phyloP scores from a whole-genome alignment of 2,888 invertebrate species.

The Petrolisthes cinctipes region DNA sequence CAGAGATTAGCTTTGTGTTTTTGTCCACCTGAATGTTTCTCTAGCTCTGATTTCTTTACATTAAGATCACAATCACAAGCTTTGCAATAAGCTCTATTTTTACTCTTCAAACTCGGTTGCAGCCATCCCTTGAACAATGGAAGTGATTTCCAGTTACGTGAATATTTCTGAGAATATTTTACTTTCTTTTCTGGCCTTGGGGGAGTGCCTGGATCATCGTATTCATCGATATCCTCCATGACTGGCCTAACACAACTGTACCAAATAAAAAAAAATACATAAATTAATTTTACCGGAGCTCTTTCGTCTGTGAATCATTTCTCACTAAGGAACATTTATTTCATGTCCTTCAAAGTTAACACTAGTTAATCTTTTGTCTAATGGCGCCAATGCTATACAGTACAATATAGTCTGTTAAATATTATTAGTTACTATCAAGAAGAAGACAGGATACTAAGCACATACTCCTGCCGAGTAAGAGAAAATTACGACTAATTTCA shows the following conservation, averaged over 20 bases:
- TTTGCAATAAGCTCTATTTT: slow-evolving; percentile 40
- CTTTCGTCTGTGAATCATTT: too few species aligned
- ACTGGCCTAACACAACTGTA: slow-evolving; percentile 15
- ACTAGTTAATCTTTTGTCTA: too few species aligned
- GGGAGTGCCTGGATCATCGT: slow-evolving; percentile 20
- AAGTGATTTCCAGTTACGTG: slow-evolving; percentile 31
- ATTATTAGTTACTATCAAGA: too few species aligned
- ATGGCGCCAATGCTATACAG: too few species aligned
- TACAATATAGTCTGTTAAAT: too few species aligned
- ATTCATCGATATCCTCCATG: slow-evolving; percentile 21
- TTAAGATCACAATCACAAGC: slow-evolving; percentile 39
- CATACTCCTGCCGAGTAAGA: too few species aligned
- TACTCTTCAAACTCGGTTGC: slow-evolving; percentile 32
- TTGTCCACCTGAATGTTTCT: slow-evolving; percentile 22
- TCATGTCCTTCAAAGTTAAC: too few species aligned
- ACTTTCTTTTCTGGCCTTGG: slow-evolving; percentile 15
- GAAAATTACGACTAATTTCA: too few species aligned
- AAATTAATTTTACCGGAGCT: too few species aligned
- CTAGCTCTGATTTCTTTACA: slow-evolving; percentile 43
- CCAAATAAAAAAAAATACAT: too few species aligned
- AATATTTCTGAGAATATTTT: slow-evolving; percentile 29
- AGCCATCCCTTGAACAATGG: slow-evolving; percentile 38
- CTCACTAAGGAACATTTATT: too few species aligned
- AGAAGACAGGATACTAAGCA: too few species aligned
- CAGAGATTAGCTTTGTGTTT: slow-evolving; percentile 21